Percentiles rank a stretch among this genome's conserved stretches.
These are phyloP conservation scores for Punctoribates punctum DNA, from an alignment of 2,888 invertebrate species.

Conservation along the genomic window DNA sequence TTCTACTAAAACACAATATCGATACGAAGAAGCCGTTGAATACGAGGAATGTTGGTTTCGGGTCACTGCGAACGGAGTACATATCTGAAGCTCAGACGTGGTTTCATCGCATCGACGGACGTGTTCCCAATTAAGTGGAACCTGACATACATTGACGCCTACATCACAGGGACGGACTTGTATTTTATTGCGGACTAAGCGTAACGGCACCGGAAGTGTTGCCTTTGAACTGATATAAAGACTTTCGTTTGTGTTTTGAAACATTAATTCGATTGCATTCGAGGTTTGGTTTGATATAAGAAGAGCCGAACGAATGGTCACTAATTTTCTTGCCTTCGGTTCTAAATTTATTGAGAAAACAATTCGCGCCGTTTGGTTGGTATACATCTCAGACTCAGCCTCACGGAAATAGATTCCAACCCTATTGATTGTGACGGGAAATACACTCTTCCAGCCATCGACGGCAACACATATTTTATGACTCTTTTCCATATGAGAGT, in stretches of 20 bases:
- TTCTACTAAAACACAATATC: slow-evolving; percentile 74
- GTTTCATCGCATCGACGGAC: slow-evolving; percentile 49
- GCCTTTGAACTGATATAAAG: slow-evolving; percentile 51
- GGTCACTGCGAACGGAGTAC: slow-evolving; percentile 39
- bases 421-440: slow-evolving; percentile 89
- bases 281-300: slow-evolving; percentile 72
- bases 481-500: slow-evolving; percentile 71
- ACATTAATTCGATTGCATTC: slow-evolving; percentile 67
- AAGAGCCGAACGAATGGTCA: slow-evolving; percentile 85
- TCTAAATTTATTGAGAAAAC: slow-evolving; percentile 87
- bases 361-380: slow-evolving; percentile 65
- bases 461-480: slow-evolving; percentile 85
- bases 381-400: slow-evolving; percentile 51
- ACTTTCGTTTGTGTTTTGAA: slow-evolving; percentile 57
- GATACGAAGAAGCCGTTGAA: slow-evolving; percentile 51
- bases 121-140: slow-evolving; percentile 63
- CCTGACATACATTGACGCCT: slow-evolving; percentile 57
- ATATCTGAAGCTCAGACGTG: slow-evolving; percentile 37
- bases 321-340: slow-evolving; percentile 88
- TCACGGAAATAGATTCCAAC: slow-evolving; percentile 82
- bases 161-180: slow-evolving; percentile 66
- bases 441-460: slow-evolving; percentile 80
- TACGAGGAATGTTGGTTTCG: slow-evolving; percentile 51
- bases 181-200: slow-evolving; percentile 69
- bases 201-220: slow-evolving; percentile 70